Evolutionary conservation across 1,140 invertebrate genomes (phyloP), one percentile per base, ranked within the genome.

Genomic region (Drosophila baimaii): DNA sequence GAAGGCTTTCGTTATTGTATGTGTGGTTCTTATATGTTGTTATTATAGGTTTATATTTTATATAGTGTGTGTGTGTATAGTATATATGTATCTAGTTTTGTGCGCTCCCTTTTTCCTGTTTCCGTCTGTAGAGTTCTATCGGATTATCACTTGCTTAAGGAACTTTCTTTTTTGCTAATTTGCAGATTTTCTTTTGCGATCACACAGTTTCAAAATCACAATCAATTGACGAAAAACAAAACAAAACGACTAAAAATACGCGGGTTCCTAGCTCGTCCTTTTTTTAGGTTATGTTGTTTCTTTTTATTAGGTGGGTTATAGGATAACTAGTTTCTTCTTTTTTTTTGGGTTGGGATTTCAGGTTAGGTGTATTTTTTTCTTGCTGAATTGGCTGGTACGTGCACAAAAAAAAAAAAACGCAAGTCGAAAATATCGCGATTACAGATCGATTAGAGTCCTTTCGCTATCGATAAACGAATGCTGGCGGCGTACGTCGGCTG

Each of bases 171-270:
- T 68, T 82, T 72, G 61, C 51, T 76, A 37, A 63, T 73, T 57
- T 77, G 63, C 55, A 51, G 43, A 56, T 80, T 68, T 77, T 81
- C 51, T 79, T 88, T 86, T 77, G 76, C 83, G 61, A 86, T 86
- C 83, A 86, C 83, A 86, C 59, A 82, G 83, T 86, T 86, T 86
- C 79, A 79, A 81, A 88, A 86, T 86, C 82, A 86, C 82, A 86
- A 82, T 88, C 23, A 47, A 62, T 79, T 86, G 62, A 46, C 78
- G 80, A 80, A 73, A 79, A 72, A 72, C 64, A 66, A 81, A 79
- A 68, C 66, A 64, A 77, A 66, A 51, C 64, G 52, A 66, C 64
- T 69, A 78, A 44, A 43, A 49, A 73, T 55, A 73, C 47, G 47
- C 47, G 10, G 17, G 19, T 51, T 51, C 31, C 31, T 33, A 13